phyloP scores from a whole-genome alignment of 2,113 vertebrate species.

The Zootoca vivipara region DNA sequence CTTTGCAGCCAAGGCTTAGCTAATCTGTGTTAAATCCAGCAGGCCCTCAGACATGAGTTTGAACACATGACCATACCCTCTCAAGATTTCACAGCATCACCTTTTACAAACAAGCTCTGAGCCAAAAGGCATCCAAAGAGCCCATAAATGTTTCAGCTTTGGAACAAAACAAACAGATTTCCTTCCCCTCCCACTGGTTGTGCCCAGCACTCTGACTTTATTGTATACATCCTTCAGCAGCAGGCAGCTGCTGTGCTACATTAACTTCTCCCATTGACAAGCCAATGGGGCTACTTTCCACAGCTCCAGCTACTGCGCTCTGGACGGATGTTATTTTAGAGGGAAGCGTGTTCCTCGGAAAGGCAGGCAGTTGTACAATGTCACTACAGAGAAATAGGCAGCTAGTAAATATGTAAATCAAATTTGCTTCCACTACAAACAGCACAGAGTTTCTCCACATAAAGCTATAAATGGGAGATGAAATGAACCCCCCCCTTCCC shows the following conservation, averaged over 20 bases:
- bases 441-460: neutral
- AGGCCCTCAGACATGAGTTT: constrained; percentile 26
- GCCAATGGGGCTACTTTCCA: constrained; percentile 30
- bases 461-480: neutral
- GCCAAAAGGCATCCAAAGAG: constrained; percentile 40
- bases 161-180: constrained; percentile 38
- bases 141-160: constrained; percentile 29
- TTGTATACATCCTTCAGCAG: constrained; percentile 22
- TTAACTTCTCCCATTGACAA: constrained; percentile 1
- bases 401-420: constrained; percentile 23
- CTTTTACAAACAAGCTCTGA: constrained; percentile 39
- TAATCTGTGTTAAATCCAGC: neutral
- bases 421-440: constrained; percentile 3
- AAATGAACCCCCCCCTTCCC: neutral
- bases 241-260: constrained; percentile 12
- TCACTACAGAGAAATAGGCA: constrained; percentile 7
- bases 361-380: neutral
- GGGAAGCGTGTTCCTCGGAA: neutral
- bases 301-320: neutral
- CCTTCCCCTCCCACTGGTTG: neutral
- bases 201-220: constrained; percentile 23
- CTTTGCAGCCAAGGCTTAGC: too few species aligned
- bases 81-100: constrained; percentile 18
- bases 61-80: constrained; percentile 6
- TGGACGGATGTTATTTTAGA: neutral